phyloP scores from a whole-genome alignment of 2,888 invertebrate species.

The Andrena bucephala region DNA sequence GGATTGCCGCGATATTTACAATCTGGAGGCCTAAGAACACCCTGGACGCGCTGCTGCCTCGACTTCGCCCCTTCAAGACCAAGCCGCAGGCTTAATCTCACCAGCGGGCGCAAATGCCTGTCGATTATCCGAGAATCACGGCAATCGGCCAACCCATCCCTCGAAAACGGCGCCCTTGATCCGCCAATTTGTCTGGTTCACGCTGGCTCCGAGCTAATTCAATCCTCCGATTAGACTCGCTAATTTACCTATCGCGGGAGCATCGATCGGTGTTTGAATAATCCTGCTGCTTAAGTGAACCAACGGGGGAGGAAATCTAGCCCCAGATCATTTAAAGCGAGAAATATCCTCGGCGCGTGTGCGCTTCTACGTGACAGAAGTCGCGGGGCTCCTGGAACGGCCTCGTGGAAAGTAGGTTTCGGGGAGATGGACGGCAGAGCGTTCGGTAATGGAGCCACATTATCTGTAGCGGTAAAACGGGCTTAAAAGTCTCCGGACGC shows the following conservation, averaged over 20 bases:
- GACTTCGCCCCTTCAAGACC: too few relatives aligned
- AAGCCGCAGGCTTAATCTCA: not conserved
- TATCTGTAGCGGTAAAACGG: conserved; percentile 45
- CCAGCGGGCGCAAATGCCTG: not conserved
- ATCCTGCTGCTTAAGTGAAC: not conserved
- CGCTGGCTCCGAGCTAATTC: conserved; percentile 42
- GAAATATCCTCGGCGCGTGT: not conserved
- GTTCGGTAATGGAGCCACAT: conserved; percentile 41
- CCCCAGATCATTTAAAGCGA: too few relatives aligned
- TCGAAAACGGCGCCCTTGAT: conserved; percentile 16
- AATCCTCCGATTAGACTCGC: conserved; percentile 43
- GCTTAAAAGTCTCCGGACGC: conserved; percentile 13
- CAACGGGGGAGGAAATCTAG: not conserved
- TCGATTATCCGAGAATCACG: conserved; percentile 33
- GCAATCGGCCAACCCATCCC: conserved; percentile 3
- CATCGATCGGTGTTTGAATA: not conserved
- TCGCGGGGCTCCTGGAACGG: not conserved
- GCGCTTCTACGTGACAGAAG: too few relatives aligned
- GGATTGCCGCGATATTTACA: not conserved
- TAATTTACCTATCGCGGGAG: conserved; percentile 41
- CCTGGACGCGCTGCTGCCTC: too few relatives aligned
- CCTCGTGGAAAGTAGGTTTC: conserved; percentile 44
- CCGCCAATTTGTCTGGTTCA: conserved; percentile 38
- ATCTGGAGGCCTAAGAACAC: not conserved
- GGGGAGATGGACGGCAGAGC: conserved; percentile 10